Evolutionary conservation across 2,113 vertebrate species (phyloP).

Genomic region (Axis porcinus): DNA sequence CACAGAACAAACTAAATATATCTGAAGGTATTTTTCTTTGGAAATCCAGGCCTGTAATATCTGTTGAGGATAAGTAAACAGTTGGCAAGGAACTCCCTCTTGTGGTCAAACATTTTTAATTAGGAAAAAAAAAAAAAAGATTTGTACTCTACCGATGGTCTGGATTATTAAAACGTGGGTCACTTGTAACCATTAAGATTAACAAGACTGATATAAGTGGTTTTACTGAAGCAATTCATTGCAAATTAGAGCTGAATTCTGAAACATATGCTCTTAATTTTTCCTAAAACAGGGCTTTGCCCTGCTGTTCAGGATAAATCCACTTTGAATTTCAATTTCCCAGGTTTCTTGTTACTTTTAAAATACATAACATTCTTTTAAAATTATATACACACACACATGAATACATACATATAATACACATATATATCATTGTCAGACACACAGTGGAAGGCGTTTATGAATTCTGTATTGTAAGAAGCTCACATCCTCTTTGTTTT

Average conservation of each 20-base stretch:
- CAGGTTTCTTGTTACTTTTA: slow-evolving; percentile 23
- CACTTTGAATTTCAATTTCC: slow-evolving; percentile 35
- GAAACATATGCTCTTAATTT: slow-evolving; percentile 70
- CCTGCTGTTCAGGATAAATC: slow-evolving; percentile 49
- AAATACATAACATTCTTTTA: slow-evolving; percentile 6
- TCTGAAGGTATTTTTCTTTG: slow-evolving; percentile 50
- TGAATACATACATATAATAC: background rate
- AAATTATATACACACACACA: background rate
- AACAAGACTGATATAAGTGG: slow-evolving; percentile 72
- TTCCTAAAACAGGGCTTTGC: slow-evolving; percentile 61
- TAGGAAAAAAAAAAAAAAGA: slow-evolving; percentile 53
- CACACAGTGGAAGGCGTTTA: background rate
- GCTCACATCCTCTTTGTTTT: slow-evolving; percentile 13
- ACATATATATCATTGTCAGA: background rate
- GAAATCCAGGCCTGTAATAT: background rate
- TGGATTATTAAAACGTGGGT: slow-evolving; percentile 67
- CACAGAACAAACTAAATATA: background rate
- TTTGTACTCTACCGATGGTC: slow-evolving; percentile 16
- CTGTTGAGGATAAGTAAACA: slow-evolving; percentile 78
- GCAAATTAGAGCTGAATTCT: slow-evolving; percentile 72
- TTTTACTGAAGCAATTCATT: slow-evolving; percentile 72
- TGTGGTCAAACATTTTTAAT: slow-evolving; percentile 88
- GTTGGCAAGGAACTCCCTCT: slow-evolving; percentile 98
- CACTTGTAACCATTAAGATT: slow-evolving; percentile 76
- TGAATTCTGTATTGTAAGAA: background rate